phyloP scores from a whole-genome alignment of 2,888 invertebrate species.

The Eupithecia vulgata region DNA sequence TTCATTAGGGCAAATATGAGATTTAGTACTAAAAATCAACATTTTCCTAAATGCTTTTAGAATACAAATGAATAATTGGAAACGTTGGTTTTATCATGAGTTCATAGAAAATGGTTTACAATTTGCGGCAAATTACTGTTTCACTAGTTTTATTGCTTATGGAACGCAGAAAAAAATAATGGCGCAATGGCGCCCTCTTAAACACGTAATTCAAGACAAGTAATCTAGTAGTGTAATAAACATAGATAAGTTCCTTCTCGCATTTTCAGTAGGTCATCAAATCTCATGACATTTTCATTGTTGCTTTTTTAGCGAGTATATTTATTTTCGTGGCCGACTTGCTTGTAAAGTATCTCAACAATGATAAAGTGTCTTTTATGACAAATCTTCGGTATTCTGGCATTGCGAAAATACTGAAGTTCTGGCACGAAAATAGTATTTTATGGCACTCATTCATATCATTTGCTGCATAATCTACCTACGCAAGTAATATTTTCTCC shows the following conservation, averaged over 20 bases:
- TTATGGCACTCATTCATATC: background rate
- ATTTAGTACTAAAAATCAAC: too few species aligned
- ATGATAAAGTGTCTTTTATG: background rate
- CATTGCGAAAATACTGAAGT: background rate
- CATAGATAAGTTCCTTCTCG: background rate
- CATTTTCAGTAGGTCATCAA: background rate
- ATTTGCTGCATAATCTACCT: background rate
- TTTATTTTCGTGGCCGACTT: background rate
- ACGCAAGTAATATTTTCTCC: background rate
- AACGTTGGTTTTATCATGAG: too few species aligned
- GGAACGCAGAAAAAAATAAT: too few species aligned
- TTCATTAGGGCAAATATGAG: too few species aligned
- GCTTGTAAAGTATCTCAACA: background rate
- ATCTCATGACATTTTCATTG: background rate
- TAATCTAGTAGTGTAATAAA: background rate
- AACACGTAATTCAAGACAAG: background rate
- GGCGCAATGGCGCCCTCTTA: too few species aligned
- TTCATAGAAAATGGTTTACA: too few species aligned
- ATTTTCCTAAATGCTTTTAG: too few species aligned
- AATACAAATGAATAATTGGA: too few species aligned
- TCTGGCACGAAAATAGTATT: background rate
- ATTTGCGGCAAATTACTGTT: too few species aligned
- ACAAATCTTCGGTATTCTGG: background rate
- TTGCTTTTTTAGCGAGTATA: background rate
- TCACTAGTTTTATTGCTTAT: too few species aligned